phyloP scores from a whole-genome alignment of 2,888 invertebrate genomes.

The Tetropium fuscum region DNA sequence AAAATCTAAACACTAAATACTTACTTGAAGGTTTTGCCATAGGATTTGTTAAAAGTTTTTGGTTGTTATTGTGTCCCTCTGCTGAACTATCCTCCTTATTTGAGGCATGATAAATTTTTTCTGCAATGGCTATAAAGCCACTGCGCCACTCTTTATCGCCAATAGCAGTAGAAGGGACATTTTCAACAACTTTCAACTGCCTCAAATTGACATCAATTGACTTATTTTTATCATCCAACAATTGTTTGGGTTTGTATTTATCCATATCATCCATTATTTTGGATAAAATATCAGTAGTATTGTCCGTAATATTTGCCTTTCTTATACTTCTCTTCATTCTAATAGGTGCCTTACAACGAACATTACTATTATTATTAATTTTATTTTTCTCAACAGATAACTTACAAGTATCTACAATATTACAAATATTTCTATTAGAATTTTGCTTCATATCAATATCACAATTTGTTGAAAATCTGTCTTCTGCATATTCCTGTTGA shows the following conservation, averaged over 20 bases:
- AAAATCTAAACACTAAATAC: neutral
- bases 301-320: neutral
- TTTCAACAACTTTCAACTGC: no score
- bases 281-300: slow-evolving; percentile 38
- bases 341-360: neutral
- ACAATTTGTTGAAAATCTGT: slow-evolving; percentile 1
- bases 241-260: no score
- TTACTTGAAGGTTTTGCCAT: neutral
- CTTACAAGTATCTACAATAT: neutral
- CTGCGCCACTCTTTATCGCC: slow-evolving; percentile 35
- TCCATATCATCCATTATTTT: slow-evolving; percentile 43
- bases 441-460: slow-evolving; percentile 18
- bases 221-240: no score
- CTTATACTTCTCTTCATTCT: neutral
- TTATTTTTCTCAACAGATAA: neutral
- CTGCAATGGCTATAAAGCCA: slow-evolving; percentile 32
- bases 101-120: slow-evolving; percentile 12
- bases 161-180: slow-evolving; percentile 17
- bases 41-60: neutral
- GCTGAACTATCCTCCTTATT: neutral
- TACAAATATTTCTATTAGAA: slow-evolving; percentile 14
- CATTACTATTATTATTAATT: neutral
- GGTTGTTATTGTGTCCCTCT: neutral
- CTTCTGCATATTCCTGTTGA: neutral
- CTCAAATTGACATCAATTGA: no score